phyloP scores from a whole-genome alignment of 2,888 invertebrate species.

The Oscheius sp. region DNA sequence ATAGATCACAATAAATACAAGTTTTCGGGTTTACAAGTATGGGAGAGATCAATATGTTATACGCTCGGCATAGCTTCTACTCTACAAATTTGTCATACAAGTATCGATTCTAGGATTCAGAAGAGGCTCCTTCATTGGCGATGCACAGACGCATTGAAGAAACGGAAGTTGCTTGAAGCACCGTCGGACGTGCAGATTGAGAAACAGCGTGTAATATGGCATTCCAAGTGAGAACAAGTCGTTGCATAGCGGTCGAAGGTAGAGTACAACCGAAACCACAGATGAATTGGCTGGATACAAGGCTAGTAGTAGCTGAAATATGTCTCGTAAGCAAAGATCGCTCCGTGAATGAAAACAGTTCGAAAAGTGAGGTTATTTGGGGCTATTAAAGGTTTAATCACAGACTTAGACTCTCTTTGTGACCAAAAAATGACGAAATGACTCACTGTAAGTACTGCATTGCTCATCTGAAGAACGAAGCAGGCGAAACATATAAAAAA shows the following conservation, averaged over 20 bases:
- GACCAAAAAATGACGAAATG: too few species aligned
- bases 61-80: too few species aligned
- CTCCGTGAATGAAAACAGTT: too few species aligned
- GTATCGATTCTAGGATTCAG: slow-evolving; percentile 14
- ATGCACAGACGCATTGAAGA: slow-evolving; percentile 7
- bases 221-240: slow-evolving; percentile 28
- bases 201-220: slow-evolving; percentile 34
- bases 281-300: slow-evolving; percentile 14
- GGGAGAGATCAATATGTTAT: too few species aligned
- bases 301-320: slow-evolving; percentile 33
- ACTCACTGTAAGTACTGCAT: slow-evolving; percentile 35
- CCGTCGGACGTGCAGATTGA: slow-evolving; percentile 29
- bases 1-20: too few species aligned
- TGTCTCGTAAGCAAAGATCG: neutral
- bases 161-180: slow-evolving; percentile 32
- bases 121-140: slow-evolving; percentile 23
- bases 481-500: slow-evolving; percentile 28
- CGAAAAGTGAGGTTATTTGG: too few species aligned
- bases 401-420: too few species aligned
- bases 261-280: slow-evolving; percentile 27
- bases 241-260: slow-evolving; percentile 23
- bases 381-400: too few species aligned
- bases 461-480: slow-evolving; percentile 30
- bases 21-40: too few species aligned
- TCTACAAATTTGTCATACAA: slow-evolving; percentile 27